These are phyloP conservation scores for Lepidocyrtoides sp. DNA, from an alignment of 2,888 invertebrate genomes.

Conservation along the genomic window DNA sequence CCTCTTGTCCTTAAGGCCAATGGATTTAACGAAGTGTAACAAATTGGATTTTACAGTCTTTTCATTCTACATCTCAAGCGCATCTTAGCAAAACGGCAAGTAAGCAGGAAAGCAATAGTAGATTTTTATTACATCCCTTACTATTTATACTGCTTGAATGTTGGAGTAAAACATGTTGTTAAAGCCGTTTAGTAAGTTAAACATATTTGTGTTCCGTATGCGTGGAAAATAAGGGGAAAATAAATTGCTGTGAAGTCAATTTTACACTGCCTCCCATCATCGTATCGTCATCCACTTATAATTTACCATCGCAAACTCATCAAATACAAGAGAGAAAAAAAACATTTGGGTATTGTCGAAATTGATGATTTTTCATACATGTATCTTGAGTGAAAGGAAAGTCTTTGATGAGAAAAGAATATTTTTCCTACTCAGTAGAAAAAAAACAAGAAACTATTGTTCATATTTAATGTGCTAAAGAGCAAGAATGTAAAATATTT, in stretches of 20 bases:
- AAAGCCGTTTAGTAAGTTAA: not conserved
- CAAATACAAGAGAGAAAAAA: no score
- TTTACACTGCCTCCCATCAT: not conserved
- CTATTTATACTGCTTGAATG: no score
- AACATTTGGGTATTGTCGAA: no score
- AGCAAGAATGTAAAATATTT: no score
- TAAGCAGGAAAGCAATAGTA: not conserved
- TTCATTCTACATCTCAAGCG: slow-evolving; percentile 64
- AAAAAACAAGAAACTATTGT: no score
- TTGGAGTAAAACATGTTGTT: no score
- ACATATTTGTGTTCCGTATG: not conserved
- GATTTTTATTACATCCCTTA: no score
- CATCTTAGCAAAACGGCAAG: slow-evolving; percentile 53
- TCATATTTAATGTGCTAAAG: no score
- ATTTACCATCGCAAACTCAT: not conserved
- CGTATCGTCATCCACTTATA: not conserved
- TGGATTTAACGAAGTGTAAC: slow-evolving; percentile 73
- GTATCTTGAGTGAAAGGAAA: no score
- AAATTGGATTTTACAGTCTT: slow-evolving; percentile 76
- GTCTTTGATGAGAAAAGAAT: no score
- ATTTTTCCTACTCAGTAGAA: no score
- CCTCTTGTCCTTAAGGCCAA: slow-evolving; percentile 61
- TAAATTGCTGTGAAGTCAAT: not conserved
- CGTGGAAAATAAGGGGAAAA: not conserved
- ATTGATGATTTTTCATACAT: no score